Conservation (phyloP, 1,140 invertebrate species). For the Dreissena polymorpha region DNA sequence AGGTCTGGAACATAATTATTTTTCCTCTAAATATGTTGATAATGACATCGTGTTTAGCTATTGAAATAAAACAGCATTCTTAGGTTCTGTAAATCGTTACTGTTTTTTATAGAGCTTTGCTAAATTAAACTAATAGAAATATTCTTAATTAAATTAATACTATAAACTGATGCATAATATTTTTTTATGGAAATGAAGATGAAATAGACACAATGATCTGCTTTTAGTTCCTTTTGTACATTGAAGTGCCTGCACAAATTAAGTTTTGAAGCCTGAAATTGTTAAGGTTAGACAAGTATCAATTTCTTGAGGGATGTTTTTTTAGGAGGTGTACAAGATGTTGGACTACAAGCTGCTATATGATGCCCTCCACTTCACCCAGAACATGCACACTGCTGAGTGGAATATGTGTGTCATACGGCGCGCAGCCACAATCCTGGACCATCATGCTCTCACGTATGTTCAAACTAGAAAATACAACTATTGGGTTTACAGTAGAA, state of each 20-base stretch:
- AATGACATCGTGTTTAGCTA: no score
- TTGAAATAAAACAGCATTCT: no score
- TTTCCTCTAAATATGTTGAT: no score
- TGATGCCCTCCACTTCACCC: slow-evolving; percentile 64
- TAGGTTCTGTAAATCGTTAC: no score
- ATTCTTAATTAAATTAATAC: not conserved
- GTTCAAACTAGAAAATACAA: slow-evolving; percentile 6
- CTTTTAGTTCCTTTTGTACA: not conserved
- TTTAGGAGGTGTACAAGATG: slow-evolving; percentile 66
- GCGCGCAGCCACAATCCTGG: slow-evolving; percentile 58
- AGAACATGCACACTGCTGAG: slow-evolving; percentile 74
- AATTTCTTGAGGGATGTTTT: not conserved
- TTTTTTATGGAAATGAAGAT: not conserved
- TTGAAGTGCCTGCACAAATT: not conserved
- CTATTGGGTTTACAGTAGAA: no score
- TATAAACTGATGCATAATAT: not conserved
- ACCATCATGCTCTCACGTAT: slow-evolving; percentile 65
- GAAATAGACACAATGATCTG: not conserved
- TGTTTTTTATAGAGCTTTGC: no score
- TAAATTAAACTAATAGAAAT: no score
- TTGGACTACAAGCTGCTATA: slow-evolving; percentile 68
- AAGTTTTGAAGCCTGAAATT: not conserved
- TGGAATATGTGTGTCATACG: slow-evolving; percentile 70
- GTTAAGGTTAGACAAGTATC: not conserved
- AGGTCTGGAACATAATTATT: no score